Percentiles rank a stretch among this genome's conserved stretches.
These are phyloP conservation scores for Polydrusus pterygomalis DNA, from an alignment of 2,888 invertebrate genomes.

Conservation along the genomic window DNA sequence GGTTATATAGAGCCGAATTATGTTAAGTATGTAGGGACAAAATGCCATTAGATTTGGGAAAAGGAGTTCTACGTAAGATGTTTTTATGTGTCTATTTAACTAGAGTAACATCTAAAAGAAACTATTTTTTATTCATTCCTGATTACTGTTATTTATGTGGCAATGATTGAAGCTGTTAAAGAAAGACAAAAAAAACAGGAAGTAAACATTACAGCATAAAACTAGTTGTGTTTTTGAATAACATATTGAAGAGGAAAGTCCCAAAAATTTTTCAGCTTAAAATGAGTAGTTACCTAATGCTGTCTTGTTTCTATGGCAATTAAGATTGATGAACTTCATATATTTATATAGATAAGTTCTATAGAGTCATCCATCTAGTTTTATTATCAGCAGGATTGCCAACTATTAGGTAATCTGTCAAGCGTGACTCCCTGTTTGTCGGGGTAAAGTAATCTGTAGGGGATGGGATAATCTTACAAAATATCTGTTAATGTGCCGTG, in stretches of 20 bases:
- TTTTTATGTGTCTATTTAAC: neutral
- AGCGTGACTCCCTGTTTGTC: slow-evolving; percentile 42
- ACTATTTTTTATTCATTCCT: neutral
- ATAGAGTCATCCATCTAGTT: slow-evolving; percentile 19
- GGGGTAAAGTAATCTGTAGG: slow-evolving; percentile 32
- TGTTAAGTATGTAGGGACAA: slow-evolving; percentile 2
- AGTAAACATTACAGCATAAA: no score
- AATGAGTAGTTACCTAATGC: no score
- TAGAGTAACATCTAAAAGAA: neutral
- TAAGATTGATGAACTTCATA: slow-evolving; percentile 16
- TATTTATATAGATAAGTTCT: slow-evolving; percentile 16
- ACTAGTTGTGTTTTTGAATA: no score
- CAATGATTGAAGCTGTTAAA: no score
- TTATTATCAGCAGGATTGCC: slow-evolving; percentile 24
- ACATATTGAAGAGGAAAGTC: no score
- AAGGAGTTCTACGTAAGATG: neutral
- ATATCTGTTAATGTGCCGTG: slow-evolving; percentile 52
- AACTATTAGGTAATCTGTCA: slow-evolving; percentile 45
- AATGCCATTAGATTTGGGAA: neutral
- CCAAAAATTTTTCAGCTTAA: no score
- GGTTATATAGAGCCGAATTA: neutral
- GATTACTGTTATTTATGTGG: no score
- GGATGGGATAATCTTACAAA: slow-evolving; percentile 38
- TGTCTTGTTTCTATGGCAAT: neutral
- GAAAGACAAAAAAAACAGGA: no score